Percentiles rank a stretch among this genome's conserved stretches.
Conservation (phyloP, 2,797 vertebrate genomes). For the Pseudomugil tenellus region DNA sequence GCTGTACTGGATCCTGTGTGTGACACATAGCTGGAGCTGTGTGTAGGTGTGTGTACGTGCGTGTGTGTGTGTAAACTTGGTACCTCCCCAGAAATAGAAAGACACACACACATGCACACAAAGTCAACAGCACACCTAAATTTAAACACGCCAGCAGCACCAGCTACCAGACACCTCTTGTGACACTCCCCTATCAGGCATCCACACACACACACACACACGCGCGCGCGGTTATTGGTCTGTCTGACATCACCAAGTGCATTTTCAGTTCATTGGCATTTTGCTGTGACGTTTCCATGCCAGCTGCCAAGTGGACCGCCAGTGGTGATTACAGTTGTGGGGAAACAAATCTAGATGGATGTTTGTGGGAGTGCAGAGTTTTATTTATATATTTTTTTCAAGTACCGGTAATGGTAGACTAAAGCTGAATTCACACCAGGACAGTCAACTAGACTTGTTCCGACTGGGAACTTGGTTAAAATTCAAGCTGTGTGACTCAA, state of each 20-base stretch:
- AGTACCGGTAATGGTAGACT: no score
- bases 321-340: constrained; percentile 16
- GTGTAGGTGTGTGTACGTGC: constrained; percentile 1
- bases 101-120: constrained; percentile 16
- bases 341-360: constrained; percentile 2
- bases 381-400: no score
- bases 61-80: constrained; percentile 23
- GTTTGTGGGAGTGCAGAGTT: no score
- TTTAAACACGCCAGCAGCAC: constrained; percentile 42
- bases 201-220: not conserved
- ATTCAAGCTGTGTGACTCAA: no score
- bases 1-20: constrained; percentile 32
- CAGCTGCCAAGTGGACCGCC: constrained; percentile 20
- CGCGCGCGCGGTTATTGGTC: constrained; percentile 27
- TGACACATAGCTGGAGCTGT: constrained; percentile 15
- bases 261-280: constrained; percentile 64
- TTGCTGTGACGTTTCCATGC: constrained; percentile 12
- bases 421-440: no score
- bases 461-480: no score
- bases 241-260: constrained; percentile 45
- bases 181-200: constrained; percentile 49
- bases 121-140: constrained; percentile 50
- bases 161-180: constrained; percentile 49
- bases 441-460: no score
- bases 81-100: constrained; percentile 15